Percentiles rank a stretch among this genome's conserved stretches.
Conservation (phyloP, 1,140 invertebrate genomes). For the Heterodera schachtii region DNA sequence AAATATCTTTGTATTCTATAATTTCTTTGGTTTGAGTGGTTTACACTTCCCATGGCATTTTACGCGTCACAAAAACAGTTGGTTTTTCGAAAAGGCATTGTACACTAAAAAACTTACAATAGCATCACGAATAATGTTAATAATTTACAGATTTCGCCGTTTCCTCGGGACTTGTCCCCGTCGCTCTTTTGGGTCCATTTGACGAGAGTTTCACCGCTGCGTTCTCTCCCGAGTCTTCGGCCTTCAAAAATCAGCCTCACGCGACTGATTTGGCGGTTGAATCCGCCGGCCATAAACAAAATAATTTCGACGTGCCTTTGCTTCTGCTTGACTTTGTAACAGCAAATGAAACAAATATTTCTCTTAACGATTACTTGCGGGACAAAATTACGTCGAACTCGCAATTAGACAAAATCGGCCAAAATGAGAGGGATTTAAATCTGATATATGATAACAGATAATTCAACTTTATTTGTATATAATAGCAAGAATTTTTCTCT, state of each 20-base stretch:
- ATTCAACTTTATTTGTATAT: no score
- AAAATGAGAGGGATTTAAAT: not conserved
- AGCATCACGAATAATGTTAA: no score
- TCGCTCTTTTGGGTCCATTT: constrained; percentile 32
- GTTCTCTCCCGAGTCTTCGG: not conserved
- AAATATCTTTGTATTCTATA: no score
- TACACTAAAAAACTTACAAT: no score
- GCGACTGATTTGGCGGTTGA: not conserved
- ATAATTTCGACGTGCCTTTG: not conserved
- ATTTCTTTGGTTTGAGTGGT: no score
- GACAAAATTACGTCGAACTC: not conserved
- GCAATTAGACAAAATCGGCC: not conserved
- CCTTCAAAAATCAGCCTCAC: not conserved
- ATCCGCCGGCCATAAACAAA: not conserved
- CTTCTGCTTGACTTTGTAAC: not conserved
- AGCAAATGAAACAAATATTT: not conserved
- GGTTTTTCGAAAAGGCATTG: no score
- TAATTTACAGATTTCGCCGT: no score
- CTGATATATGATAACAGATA: no score
- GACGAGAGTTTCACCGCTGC: constrained; percentile 1
- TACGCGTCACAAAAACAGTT: no score
- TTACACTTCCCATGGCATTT: no score
- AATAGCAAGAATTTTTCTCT: no score
- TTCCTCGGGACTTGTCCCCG: constrained; percentile 28
- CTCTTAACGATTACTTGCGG: not conserved